A percentile compares a stretch with the other conserved stretches of the same genome.
Conservation (phyloP, 2,888 invertebrate genomes). For the Syrphus vitripennis region DNA sequence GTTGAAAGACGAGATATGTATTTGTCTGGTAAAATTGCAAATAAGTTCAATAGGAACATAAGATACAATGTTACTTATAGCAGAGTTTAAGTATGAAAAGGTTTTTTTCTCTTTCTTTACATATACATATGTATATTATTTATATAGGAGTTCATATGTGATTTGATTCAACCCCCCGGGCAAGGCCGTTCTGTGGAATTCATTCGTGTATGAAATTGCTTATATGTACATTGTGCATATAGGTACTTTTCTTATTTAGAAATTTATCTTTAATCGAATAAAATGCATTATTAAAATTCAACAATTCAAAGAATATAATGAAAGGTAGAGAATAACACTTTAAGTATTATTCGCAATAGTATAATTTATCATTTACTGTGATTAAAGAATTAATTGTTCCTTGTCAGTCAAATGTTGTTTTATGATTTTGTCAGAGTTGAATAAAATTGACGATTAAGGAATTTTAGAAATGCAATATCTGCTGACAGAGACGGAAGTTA, state of each 20-base stretch:
- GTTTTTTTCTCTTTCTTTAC: neutral
- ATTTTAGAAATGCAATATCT: neutral
- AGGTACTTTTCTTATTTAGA: neutral
- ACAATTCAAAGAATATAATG: conserved; percentile 15
- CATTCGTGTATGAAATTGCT: conserved; percentile 59
- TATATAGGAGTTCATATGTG: neutral
- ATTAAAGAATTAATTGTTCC: neutral
- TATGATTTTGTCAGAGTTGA: neutral
- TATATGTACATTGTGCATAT: conserved; percentile 11
- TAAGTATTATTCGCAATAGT: neutral
- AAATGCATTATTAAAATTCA: conserved; percentile 9
- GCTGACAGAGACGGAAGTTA: neutral
- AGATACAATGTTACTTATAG: conserved; percentile 5
- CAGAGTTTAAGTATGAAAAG: conserved; percentile 8
- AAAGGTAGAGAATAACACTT: neutral
- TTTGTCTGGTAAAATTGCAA: conserved; percentile 10
- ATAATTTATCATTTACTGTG: neutral
- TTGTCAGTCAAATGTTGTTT: conserved; percentile 6
- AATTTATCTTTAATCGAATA: conserved; percentile 13
- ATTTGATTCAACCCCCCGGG: conserved; percentile 16
- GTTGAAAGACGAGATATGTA: neutral
- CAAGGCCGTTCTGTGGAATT: conserved; percentile 62
- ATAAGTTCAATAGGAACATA: conserved; percentile 19
- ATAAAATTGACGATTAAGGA: neutral
- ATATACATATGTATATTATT: neutral